Evolutionary conservation across 2,113 vertebrate species (phyloP).

Genomic region (Illadopsis cleaveri): DNA sequence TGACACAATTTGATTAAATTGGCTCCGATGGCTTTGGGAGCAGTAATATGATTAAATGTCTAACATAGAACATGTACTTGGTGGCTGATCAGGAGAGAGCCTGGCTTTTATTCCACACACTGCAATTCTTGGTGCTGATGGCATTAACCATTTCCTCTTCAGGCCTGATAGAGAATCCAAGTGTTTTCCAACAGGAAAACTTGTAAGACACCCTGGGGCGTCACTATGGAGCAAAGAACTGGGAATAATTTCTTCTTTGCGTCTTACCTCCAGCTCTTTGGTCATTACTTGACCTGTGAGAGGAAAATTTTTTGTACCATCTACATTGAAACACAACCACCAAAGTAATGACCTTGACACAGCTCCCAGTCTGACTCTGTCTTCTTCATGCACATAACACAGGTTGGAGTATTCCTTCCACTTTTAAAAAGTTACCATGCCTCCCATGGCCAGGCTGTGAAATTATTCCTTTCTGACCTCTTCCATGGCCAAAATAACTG

Average conservation of each 20-base stretch:
- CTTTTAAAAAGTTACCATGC: not conserved
- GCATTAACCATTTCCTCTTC: slow-evolving; percentile 29
- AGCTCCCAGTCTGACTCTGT: not conserved
- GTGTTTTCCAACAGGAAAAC: not conserved
- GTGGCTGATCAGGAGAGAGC: slow-evolving; percentile 17
- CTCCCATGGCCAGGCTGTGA: not conserved
- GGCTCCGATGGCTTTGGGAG: slow-evolving; percentile 53
- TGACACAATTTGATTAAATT: slow-evolving; percentile 66
- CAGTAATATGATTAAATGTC: slow-evolving; percentile 54
- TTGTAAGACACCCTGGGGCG: not conserved
- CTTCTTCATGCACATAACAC: not conserved
- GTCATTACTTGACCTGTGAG: not conserved
- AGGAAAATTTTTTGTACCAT: not conserved
- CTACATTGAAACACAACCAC: not conserved
- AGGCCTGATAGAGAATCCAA: not conserved
- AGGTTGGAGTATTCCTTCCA: not conserved
- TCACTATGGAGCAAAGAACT: not conserved
- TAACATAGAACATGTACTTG: slow-evolving; percentile 44
- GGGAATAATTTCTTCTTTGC: not conserved
- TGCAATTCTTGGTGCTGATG: slow-evolving; percentile 4
- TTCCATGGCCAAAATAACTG: not conserved
- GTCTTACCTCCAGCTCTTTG: not conserved
- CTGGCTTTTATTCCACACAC: not conserved
- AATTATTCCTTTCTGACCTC: not conserved
- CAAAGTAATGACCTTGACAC: not conserved